Conservation (phyloP, 2,888 invertebrate species). For the Sminthurides aquaticus region DNA sequence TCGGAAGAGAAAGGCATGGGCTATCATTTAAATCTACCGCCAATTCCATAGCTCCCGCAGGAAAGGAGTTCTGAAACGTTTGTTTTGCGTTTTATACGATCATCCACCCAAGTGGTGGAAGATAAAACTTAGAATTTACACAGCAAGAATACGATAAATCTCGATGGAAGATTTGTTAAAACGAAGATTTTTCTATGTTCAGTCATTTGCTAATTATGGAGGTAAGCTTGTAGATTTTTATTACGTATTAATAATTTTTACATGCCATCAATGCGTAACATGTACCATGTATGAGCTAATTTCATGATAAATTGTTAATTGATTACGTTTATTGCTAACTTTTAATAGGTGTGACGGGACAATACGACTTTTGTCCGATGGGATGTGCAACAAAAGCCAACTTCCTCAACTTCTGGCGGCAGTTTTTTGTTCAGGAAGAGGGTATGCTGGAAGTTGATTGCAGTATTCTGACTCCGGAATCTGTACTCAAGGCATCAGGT, state of each 20-base stretch:
- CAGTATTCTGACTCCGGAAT: slow-evolving; percentile 92
- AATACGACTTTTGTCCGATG: slow-evolving; percentile 99
- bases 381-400: slow-evolving; percentile 97
- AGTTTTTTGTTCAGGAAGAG: slow-evolving; percentile 92
- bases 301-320: too few relatives aligned
- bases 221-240: slow-evolving; percentile 52
- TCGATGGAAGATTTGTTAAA: slow-evolving; percentile 97
- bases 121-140: too few relatives aligned
- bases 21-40: too few relatives aligned
- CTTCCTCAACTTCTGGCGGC: slow-evolving; percentile 85
- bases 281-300: too few relatives aligned
- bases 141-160: too few relatives aligned
- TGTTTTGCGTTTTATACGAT: too few relatives aligned
- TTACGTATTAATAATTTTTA: background rate
- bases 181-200: slow-evolving; percentile 94
- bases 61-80: too few relatives aligned
- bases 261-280: too few relatives aligned
- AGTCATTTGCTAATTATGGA: slow-evolving; percentile 98
- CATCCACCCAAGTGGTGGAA: too few relatives aligned
- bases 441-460: slow-evolving; percentile 99
- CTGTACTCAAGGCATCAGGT: slow-evolving; percentile 94
- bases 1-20: too few relatives aligned
- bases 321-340: too few relatives aligned
- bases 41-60: too few relatives aligned
- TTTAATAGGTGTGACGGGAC: slow-evolving; percentile 57